Evolutionary conservation across 35 echinoderm and acorn worm species (phyloP), one percentile per base, ranked within the genome.

Genomic region (Antedon bifida): DNA sequence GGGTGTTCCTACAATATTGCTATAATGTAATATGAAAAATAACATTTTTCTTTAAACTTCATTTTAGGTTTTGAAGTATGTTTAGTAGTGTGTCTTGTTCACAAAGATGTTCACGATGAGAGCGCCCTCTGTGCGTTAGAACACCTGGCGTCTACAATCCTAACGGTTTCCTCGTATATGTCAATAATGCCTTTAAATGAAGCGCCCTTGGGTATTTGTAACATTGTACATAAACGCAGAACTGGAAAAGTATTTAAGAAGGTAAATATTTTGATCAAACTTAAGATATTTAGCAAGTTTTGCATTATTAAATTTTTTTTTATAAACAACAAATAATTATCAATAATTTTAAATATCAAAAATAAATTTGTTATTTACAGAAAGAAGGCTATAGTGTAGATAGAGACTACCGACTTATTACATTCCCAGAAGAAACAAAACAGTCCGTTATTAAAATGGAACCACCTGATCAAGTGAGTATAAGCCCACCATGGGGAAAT

Each of bases 331-430:
- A n/a, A n/a, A n/a, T n/a, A n/a, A n/a, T n/a, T n/a, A n/a, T n/a
- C n/a, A n/a, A n/a, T n/a, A n/a, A n/a, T n/a, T n/a, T n/a, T n/a
- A n/a, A n/a, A n/a, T n/a, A n/a, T n/a, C n/a, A n/a, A n/a, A n/a
- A n/a, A 34, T 75, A 31, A 31, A 75, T 75, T 81, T 30, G 85
- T 34, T 29, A 83, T 74, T 81, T 76, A 23, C 85, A 91, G 90
- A 87, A 82, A 87, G 90, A 91, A 51, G 90, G 90, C 29, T 87
- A 87, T 39, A 91, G 90, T 76, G 75, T 91, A 30, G 85, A 82
- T 51, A 77, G 87, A 19, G 85, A 88, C 76, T 87, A 87, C 46
- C 29, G 82, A 35, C 30, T 91, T 2, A 51, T 91, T 32, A 84
- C 79, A 26, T 87, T 91, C 82, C 81, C 76, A 34, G 85, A 81